phyloP scores from a whole-genome alignment of 2,888 invertebrate genomes.

The Scaptomyza polygonia region DNA sequence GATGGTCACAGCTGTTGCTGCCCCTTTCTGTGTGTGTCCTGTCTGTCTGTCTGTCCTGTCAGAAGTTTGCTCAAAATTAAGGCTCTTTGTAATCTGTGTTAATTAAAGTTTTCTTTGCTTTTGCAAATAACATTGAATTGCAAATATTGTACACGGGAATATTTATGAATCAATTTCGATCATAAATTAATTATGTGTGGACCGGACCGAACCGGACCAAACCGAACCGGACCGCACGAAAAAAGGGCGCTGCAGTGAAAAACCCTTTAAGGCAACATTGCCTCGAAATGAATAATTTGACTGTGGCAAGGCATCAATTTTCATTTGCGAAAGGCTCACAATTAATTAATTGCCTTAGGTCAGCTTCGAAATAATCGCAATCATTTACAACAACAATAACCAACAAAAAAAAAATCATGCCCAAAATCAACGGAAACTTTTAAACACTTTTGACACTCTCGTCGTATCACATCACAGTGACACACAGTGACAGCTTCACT shows the following conservation, averaged over 20 bases:
- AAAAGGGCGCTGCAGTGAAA: neutral
- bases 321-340: too few species aligned
- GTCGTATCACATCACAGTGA: neutral
- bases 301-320: slow-evolving; percentile 14
- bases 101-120: slow-evolving; percentile 6
- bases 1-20: slow-evolving; percentile 4
- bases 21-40: neutral
- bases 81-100: slow-evolving; percentile 7
- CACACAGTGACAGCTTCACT: slow-evolving; percentile 15
- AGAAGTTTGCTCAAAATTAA: slow-evolving; percentile 7
- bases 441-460: slow-evolving; percentile 2
- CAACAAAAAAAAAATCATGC: too few species aligned
- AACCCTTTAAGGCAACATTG: neutral
- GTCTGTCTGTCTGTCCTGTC: neutral
- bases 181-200: slow-evolving; percentile 38
- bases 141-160: slow-evolving; percentile 42
- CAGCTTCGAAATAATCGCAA: neutral
- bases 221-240: too few species aligned
- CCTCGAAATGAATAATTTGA: slow-evolving; percentile 26
- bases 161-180: slow-evolving; percentile 67
- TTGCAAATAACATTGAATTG: slow-evolving; percentile 6
- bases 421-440: too few species aligned
- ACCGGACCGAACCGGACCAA: too few species aligned
- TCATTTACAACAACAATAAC: neutral
- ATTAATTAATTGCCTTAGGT: slow-evolving; percentile 13